These are phyloP conservation scores for Sabatieria punctata DNA, from an alignment of 2,888 invertebrate genomes.

Conservation along the genomic window DNA sequence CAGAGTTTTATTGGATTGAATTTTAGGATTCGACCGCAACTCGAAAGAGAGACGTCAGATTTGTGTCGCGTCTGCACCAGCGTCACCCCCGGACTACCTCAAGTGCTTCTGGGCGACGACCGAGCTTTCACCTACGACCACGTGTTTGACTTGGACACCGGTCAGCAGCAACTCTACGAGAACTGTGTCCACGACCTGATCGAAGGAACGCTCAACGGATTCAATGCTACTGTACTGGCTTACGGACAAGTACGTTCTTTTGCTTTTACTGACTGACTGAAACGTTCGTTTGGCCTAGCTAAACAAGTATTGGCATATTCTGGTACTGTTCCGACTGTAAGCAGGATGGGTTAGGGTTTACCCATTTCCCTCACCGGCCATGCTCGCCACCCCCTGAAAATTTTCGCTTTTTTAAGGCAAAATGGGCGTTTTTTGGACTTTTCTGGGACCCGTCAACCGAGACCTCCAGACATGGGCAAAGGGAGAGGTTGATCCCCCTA, in stretches of 20 bases:
- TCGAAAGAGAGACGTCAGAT: conserved; percentile 75
- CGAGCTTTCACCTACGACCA: conserved; percentile 91
- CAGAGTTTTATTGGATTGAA: no score
- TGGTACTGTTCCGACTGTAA: no score
- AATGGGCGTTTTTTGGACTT: no score
- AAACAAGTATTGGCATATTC: no score
- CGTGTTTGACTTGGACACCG: conserved; percentile 64
- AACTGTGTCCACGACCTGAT: conserved; percentile 67
- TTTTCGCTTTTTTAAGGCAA: no score
- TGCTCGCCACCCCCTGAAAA: no score
- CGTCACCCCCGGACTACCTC: conserved; percentile 72
- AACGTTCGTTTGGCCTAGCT: no score
- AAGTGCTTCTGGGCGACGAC: conserved; percentile 55
- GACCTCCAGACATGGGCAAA: no score
- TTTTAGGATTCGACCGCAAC: conserved; percentile 76
- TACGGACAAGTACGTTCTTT: conserved; percentile 65
- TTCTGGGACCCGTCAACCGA: no score
- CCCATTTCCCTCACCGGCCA: no score
- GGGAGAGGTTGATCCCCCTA: no score
- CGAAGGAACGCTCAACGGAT: conserved; percentile 80
- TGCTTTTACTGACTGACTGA: not conserved
- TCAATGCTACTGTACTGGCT: conserved; percentile 91
- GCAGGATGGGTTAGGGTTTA: no score
- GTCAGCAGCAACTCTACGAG: conserved; percentile 55
- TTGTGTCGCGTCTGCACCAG: conserved; percentile 82